These are phyloP conservation scores for Gastrophysa polygoni DNA, from an alignment of 2,888 invertebrate species.

Conservation along the genomic window DNA sequence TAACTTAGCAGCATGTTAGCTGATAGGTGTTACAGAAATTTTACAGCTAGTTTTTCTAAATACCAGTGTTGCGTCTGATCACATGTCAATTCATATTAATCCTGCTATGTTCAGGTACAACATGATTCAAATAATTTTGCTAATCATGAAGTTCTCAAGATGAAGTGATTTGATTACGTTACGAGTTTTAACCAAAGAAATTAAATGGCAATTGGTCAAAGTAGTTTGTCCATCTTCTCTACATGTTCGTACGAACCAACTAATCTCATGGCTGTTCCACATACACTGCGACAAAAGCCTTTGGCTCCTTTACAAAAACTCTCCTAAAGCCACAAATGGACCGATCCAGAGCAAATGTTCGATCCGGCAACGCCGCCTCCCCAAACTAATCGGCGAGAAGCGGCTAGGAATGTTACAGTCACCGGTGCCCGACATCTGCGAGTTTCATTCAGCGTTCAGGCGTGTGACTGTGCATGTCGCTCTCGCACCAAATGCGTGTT, in stretches of 20 bases:
- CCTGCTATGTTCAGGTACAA: too few relatives aligned
- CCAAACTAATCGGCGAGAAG: slow-evolving; percentile 17
- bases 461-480: slow-evolving; percentile 2
- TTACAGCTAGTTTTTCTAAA: too few relatives aligned
- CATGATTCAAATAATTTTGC: too few relatives aligned
- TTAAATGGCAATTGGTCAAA: too few relatives aligned
- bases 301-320: background rate
- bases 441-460: slow-evolving; percentile 25
- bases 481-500: background rate
- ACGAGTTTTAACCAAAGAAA: too few relatives aligned
- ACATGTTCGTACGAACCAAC: background rate
- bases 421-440: slow-evolving; percentile 9
- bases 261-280: background rate
- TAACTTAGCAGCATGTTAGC: too few relatives aligned
- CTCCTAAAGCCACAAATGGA: background rate
- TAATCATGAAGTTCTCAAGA: too few relatives aligned
- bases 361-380: slow-evolving; percentile 21
- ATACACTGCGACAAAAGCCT: background rate
- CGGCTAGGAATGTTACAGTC: slow-evolving; percentile 23
- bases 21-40: too few relatives aligned
- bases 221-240: too few relatives aligned
- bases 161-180: too few relatives aligned
- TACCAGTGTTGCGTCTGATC: too few relatives aligned
- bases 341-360: background rate
- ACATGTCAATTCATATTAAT: too few relatives aligned